Evolutionary conservation across 2,888 invertebrate genomes (phyloP).

Genomic region (Iphiclides podalirius): DNA sequence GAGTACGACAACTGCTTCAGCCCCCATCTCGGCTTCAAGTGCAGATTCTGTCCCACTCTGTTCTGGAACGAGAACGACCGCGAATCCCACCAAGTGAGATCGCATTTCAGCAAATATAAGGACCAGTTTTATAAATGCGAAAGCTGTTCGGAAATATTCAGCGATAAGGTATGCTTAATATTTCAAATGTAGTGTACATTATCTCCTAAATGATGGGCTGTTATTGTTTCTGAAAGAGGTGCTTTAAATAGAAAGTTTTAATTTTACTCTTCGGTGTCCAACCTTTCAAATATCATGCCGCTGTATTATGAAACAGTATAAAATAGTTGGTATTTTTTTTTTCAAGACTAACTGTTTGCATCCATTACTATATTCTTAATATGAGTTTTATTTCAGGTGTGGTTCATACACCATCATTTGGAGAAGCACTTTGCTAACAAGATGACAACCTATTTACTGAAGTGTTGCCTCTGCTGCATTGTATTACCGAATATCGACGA

Average conservation of each 20-base stretch:
- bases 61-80: conserved; percentile 76
- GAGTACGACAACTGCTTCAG: conserved; percentile 70
- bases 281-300: no score
- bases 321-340: no score
- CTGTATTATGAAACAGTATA: no score
- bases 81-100: conserved; percentile 62
- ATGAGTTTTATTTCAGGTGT: conserved; percentile 65
- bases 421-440: conserved; percentile 45
- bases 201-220: no score
- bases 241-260: no score
- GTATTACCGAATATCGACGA: conserved; percentile 50
- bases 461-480: conserved; percentile 62
- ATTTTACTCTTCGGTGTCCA: no score
- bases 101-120: conserved; percentile 53
- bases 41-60: conserved; percentile 65
- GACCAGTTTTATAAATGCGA: conserved; percentile 66
- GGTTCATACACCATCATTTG: conserved; percentile 62
- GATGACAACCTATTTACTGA: conserved; percentile 47
- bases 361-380: no score
- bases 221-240: not conserved
- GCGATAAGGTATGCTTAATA: conserved; percentile 71
- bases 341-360: no score
- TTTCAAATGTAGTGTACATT: no score
- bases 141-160: conserved; percentile 55
- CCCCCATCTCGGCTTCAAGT: conserved; percentile 73